These are phyloP conservation scores for Seriola quinqueradiata DNA, from an alignment of 2,113 vertebrate genomes.

Conservation along the genomic window DNA sequence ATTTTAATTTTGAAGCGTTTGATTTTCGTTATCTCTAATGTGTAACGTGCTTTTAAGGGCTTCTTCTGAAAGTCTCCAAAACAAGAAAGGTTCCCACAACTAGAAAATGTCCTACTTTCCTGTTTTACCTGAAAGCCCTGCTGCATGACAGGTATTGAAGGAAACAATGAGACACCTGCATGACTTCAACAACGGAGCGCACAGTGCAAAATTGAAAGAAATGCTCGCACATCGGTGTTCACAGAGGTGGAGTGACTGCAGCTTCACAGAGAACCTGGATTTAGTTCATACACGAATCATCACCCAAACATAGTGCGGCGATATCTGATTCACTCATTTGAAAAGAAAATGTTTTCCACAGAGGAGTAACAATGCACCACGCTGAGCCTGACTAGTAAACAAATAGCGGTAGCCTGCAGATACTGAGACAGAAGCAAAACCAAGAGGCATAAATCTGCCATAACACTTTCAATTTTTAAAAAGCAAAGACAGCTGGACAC, in stretches of 20 bases:
- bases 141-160: not conserved
- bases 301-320: not conserved
- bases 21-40: not conserved
- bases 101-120: slow-evolving; percentile 5
- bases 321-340: slow-evolving; percentile 16
- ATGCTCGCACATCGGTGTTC: not conserved
- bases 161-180: not conserved
- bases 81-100: too few relatives aligned
- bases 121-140: not conserved
- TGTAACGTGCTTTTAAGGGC: too few relatives aligned
- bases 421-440: not conserved
- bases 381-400: not conserved
- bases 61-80: too few relatives aligned
- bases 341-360: slow-evolving; percentile 4
- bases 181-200: not conserved
- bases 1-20: not conserved
- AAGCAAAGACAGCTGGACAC: slow-evolving; percentile 11
- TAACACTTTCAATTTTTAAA: slow-evolving; percentile 34
- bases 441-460: not conserved
- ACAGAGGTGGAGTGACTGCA: not conserved
- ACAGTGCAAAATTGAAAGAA: not conserved
- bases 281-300: not conserved
- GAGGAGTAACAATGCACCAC: slow-evolving; percentile 23
- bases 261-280: not conserved
- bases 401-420: not conserved